A percentile compares a stretch with the other conserved stretches of the same genome.
Evolutionary conservation across 2,797 vertebrate species (phyloP).

Genomic region (Aphelocoma californica): DNA sequence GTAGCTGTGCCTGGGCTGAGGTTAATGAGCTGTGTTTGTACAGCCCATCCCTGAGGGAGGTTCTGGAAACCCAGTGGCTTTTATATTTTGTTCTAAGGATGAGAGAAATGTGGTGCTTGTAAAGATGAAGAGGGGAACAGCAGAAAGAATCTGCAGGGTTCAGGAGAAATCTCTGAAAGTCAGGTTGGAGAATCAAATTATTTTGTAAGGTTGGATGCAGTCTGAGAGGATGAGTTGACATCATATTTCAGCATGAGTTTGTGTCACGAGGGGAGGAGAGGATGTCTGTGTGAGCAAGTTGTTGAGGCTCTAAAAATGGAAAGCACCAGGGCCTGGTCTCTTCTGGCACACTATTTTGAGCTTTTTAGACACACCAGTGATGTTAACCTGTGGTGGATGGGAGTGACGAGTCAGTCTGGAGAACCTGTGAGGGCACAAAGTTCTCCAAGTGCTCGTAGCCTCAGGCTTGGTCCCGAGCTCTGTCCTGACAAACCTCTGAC

Average conservation of each 20-base stretch:
- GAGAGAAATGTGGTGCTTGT: neutral
- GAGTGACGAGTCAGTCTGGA: neutral
- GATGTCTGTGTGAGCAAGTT: neutral
- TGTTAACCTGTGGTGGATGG: neutral
- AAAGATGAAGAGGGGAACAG: neutral
- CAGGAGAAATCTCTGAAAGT: neutral
- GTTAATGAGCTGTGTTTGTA: neutral
- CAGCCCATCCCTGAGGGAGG: neutral
- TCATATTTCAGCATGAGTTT: neutral
- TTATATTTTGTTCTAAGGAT: neutral
- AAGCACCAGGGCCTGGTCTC: neutral
- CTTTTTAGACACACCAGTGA: neutral
- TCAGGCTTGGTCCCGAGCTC: neutral
- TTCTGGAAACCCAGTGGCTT: neutral
- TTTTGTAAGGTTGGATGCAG: neutral
- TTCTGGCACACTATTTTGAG: neutral
- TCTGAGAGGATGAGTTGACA: neutral
- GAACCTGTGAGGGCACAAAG: neutral
- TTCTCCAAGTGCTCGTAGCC: neutral
- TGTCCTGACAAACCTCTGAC: neutral
- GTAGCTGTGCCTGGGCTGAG: neutral
- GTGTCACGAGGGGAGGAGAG: neutral
- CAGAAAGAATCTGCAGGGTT: neutral
- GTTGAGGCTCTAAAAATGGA: neutral
- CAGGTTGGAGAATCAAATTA: neutral